Evolutionary conservation across 2,113 vertebrate species (phyloP), one percentile per base, ranked within the genome.

Genomic region (Candoia aspera): DNA sequence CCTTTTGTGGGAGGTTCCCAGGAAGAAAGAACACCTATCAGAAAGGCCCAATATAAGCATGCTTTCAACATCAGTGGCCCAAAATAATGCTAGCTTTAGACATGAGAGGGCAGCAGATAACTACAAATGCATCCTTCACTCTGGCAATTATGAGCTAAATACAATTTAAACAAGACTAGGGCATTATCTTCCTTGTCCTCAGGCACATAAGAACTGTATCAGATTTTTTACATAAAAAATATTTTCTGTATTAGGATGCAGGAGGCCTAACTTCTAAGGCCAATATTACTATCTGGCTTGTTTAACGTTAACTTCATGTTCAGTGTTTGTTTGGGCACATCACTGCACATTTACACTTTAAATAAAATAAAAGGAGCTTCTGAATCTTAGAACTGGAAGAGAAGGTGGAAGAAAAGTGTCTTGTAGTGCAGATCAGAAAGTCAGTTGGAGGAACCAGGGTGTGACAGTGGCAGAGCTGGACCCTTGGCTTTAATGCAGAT

Each of bases 361-460:
- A 96, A 95, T 95, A 95, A 92, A 86, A 86, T 4, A 84, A 42
- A 79, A 94, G 94, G 93, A 93, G 85, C 91, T 54, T 91, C 93
- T 89, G 95, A 96, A 83, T 96, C 86, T 92, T 87, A 88, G 93
- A 93, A 92, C 1, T 79, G 90, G 94, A 33, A 33, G 90, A 1
- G 64, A 88, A 60, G 33, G 0, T 92, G 94, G 87, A 92, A 95
- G 94, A 96, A 96, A 97, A 97, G 97, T 96, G 97, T 97, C 96
- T 96, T 95, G 96, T 97, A 97, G 97, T 98, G 97, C 97, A 95
- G 95, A 93, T 96, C 89, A 86, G 94, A 95, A 96, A 95, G 95
- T 96, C 97, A 96, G 96, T 96, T 92, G 10, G 1, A 88, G 68
- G 94, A 95, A 54, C 88, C 37, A 54, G 91, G 46, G 55, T 91